Evolutionary conservation across 2,888 invertebrate genomes (phyloP).

Genomic region (Desoria tigrina): DNA sequence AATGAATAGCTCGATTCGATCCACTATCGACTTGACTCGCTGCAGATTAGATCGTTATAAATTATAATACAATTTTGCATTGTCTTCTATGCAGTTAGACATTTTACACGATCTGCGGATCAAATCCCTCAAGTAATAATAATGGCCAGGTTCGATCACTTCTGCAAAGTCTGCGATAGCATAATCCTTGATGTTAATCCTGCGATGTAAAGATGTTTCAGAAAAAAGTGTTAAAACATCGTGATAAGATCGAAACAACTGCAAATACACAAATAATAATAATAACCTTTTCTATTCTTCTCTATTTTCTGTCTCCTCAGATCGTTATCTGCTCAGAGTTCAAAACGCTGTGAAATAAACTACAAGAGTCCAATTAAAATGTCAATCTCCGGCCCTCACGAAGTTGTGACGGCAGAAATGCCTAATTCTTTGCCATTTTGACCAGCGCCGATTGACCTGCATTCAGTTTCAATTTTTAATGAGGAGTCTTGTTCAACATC

Average conservation of each 20-base stretch:
- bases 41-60: too few species aligned
- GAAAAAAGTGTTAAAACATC: not conserved
- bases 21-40: too few species aligned
- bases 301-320: not conserved
- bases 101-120: not conserved
- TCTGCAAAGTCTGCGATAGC: not conserved
- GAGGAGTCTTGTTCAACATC: too few species aligned
- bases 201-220: too few species aligned
- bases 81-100: not conserved
- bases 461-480: too few species aligned
- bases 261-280: not conserved
- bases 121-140: not conserved
- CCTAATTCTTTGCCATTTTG: too few species aligned
- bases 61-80: too few species aligned
- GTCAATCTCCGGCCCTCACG: conserved; percentile 10
- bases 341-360: not conserved
- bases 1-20: too few species aligned
- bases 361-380: conserved; percentile 13
- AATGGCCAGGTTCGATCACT: not conserved
- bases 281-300: conserved; percentile 9
- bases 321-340: not conserved
- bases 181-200: too few species aligned
- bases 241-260: not conserved
- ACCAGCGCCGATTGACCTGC: too few species aligned
- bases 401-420: not conserved